These are phyloP conservation scores for Motacilla alba DNA, from an alignment of 2,113 vertebrate genomes.

Conservation along the genomic window DNA sequence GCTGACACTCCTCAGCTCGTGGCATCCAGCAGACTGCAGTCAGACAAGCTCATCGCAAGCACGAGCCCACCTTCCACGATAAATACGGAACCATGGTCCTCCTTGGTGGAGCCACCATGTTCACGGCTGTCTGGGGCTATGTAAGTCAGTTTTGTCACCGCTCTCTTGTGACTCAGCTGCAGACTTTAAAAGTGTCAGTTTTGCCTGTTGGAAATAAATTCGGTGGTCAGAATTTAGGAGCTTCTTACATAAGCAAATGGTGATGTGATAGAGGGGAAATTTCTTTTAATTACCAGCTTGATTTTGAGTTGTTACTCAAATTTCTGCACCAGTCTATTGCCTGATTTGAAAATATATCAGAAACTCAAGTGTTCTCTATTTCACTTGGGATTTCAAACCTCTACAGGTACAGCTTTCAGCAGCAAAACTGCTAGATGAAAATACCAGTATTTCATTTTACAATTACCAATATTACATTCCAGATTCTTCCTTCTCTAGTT, in stretches of 20 bases:
- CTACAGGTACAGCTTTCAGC: background rate
- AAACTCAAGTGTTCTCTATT: background rate
- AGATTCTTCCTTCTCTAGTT: background rate
- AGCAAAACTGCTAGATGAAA: background rate
- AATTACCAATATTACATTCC: background rate
- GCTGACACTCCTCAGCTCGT: conserved; percentile 42
- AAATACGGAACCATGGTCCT: conserved; percentile 74
- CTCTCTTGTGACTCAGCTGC: background rate
- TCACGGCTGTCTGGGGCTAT: conserved; percentile 66
- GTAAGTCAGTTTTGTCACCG: conserved; percentile 56
- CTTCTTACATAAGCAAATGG: fast-evolving
- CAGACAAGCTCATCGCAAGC: conserved; percentile 67
- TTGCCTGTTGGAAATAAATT: background rate
- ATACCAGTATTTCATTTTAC: background rate
- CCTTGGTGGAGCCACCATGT: conserved; percentile 50
- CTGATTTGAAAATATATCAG: background rate
- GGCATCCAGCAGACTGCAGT: conserved; percentile 55
- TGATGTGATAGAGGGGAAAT: background rate
- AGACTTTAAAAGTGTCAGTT: fast-evolving
- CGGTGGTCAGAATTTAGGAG: background rate
- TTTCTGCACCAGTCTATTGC: background rate
- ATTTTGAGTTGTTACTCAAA: background rate
- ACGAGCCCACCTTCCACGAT: conserved; percentile 71
- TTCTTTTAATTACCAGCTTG: background rate
- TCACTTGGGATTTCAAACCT: background rate